Percentiles rank a stretch among this genome's conserved stretches.
Evolutionary conservation across 2,113 vertebrate species (phyloP).

Genomic region (Daubentonia madagascariensis): DNA sequence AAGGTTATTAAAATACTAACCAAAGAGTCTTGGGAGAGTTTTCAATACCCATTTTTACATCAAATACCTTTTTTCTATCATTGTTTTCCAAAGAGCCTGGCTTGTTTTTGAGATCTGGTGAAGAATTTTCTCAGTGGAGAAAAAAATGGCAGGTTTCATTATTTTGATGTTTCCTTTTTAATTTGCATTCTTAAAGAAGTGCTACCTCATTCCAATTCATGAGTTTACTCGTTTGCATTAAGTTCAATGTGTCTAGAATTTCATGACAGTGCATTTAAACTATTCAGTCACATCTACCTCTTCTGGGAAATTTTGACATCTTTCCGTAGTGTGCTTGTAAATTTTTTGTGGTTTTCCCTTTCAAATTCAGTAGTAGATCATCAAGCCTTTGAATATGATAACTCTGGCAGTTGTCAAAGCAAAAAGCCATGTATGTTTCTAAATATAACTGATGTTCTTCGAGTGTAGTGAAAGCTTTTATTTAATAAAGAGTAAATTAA

Average conservation of each 20-base stretch:
- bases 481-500: slow-evolving; percentile 68
- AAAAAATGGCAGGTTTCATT: slow-evolving; percentile 67
- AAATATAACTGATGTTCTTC: slow-evolving; percentile 52
- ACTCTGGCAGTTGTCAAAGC: slow-evolving; percentile 72
- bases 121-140: slow-evolving; percentile 66
- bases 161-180: slow-evolving; percentile 74
- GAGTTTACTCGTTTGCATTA: slow-evolving; percentile 69
- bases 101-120: slow-evolving; percentile 57
- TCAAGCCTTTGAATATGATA: slow-evolving; percentile 59
- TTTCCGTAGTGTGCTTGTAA: slow-evolving; percentile 65
- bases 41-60: slow-evolving; percentile 47
- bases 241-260: slow-evolving; percentile 64
- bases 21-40: not conserved
- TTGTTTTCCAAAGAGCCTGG: slow-evolving; percentile 50
- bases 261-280: slow-evolving; percentile 70
- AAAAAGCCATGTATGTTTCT: slow-evolving; percentile 57
- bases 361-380: slow-evolving; percentile 63
- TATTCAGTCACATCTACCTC: slow-evolving; percentile 68
- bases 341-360: slow-evolving; percentile 64
- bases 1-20: slow-evolving; percentile 62
- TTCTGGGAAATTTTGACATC: slow-evolving; percentile 75
- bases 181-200: slow-evolving; percentile 73
- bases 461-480: slow-evolving; percentile 18
- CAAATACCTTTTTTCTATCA: slow-evolving; percentile 46
- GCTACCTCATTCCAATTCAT: slow-evolving; percentile 67